A percentile compares a stretch with the other conserved stretches of the same genome.
These are phyloP conservation scores for Grallaria varia DNA, from an alignment of 2,113 vertebrate genomes.

Conservation along the genomic window DNA sequence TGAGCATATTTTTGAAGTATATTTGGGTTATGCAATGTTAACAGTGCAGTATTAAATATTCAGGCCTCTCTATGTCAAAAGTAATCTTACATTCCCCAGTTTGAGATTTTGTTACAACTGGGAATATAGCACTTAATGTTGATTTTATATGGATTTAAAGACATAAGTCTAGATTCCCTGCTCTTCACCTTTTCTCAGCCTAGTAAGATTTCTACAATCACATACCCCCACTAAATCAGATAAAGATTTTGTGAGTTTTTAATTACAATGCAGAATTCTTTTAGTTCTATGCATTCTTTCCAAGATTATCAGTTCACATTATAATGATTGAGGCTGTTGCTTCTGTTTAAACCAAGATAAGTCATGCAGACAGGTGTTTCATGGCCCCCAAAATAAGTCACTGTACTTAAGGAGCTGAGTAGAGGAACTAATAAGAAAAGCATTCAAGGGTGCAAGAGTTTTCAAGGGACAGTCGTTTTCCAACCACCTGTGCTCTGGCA, in stretches of 20 bases:
- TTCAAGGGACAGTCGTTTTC: not conserved
- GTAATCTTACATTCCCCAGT: not conserved
- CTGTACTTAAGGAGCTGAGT: not conserved
- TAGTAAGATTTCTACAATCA: not conserved
- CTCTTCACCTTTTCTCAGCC: not conserved
- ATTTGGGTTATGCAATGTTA: not conserved
- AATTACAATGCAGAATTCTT: not conserved
- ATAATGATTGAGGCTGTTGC: not conserved
- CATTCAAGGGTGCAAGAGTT: not conserved
- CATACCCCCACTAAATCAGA: not conserved
- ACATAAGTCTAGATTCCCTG: not conserved
- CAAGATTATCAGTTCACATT: not conserved
- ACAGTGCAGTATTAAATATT: not conserved
- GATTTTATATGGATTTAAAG: not conserved
- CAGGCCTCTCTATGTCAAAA: not conserved
- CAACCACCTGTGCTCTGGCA: not conserved
- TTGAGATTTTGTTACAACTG: not conserved
- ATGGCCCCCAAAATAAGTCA: not conserved
- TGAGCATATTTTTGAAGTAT: not conserved
- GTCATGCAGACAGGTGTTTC: not conserved
- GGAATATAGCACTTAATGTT: not conserved
- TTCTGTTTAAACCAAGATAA: not conserved
- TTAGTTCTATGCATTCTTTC: not conserved
- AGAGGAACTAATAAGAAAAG: not conserved
- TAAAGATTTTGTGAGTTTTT: not conserved